These are phyloP conservation scores for Myripristis murdjan DNA, from an alignment of 2,797 vertebrate species.

Conservation along the genomic window DNA sequence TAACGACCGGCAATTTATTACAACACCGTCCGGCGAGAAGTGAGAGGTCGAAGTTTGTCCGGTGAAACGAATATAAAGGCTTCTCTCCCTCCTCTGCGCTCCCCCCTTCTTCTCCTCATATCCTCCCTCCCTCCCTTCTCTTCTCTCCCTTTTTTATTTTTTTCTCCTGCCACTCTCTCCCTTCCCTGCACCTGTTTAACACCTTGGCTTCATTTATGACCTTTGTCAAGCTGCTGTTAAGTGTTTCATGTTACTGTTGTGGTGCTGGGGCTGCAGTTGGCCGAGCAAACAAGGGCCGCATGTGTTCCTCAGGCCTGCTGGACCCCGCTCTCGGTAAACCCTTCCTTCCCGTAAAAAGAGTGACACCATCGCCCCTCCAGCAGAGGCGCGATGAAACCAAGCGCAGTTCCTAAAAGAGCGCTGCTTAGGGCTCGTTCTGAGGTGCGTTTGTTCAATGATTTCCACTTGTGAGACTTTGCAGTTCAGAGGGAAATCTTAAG, in stretches of 20 bases:
- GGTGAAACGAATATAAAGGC: constrained; percentile 72
- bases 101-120: constrained; percentile 36
- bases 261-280: constrained; percentile 67
- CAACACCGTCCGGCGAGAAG: constrained; percentile 75
- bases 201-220: constrained; percentile 80
- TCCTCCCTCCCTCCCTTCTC: too few species aligned
- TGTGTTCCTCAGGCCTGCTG: constrained; percentile 45
- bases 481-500: too few species aligned
- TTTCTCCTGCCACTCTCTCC: constrained; percentile 52
- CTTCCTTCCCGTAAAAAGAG: constrained; percentile 37
- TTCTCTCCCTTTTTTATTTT: constrained; percentile 35
- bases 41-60: constrained; percentile 78
- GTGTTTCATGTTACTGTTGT: constrained; percentile 78
- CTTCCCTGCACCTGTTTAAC: constrained; percentile 83
- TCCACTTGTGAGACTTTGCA: too few species aligned
- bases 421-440: too few species aligned
- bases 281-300: constrained; percentile 72
- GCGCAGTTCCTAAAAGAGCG: too few species aligned
- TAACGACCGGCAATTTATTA: constrained; percentile 87
- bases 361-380: constrained; percentile 44
- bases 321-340: constrained; percentile 33
- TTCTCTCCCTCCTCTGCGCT: constrained; percentile 46
- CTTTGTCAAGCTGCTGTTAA: constrained; percentile 80
- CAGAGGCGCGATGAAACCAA: too few species aligned
- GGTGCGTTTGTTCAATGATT: too few species aligned